These are phyloP conservation scores for zebrafish (Danio rerio) DNA, from an alignment of 2,113 vertebrate genomes.

Conservation along the genomic window GRCz12tu NC_133193.1:15722001-15722500, in stretches of 20 bases:
- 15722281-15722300: conserved; percentile 3
- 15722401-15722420: not conserved
- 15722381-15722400: not conserved
- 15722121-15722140: conserved; percentile 2
- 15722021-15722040: not conserved
- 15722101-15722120: conserved; percentile 25
- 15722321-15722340: not conserved
- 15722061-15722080: not conserved
- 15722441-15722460: not conserved
- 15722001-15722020: conserved; percentile 15
- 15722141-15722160: conserved; percentile 22
- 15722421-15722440: not conserved
- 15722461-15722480: not conserved
- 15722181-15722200: not conserved
- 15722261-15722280: not conserved
- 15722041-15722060: not conserved
- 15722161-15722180: conserved; percentile 28
- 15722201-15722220: conserved; percentile 28
- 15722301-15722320: conserved; percentile 4
- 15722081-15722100: conserved; percentile 14
- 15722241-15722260: conserved; percentile 7
- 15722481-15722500: too few relatives aligned
- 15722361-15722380: not conserved
- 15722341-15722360: not conserved
- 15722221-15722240: conserved; percentile 31